Base-by-base conservation (phyloP, 1,140 invertebrate genomes). In the Brachionus angularis region DNA sequence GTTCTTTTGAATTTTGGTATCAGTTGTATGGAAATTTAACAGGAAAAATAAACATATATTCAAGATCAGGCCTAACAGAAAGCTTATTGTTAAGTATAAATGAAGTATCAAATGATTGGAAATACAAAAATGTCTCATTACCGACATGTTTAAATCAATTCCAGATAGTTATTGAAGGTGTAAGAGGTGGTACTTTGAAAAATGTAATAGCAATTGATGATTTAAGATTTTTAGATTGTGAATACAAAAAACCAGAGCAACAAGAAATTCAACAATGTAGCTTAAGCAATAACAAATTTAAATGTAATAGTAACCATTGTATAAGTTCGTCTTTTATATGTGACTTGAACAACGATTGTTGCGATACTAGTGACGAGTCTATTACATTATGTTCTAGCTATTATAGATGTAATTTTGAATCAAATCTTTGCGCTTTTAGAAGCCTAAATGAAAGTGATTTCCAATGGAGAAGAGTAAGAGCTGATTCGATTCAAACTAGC, bases 141-240 rank as follows among this genome's bases (percentile, higher is more conserved):
- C 77, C 77, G 27, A 39, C 69, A 8, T 79, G 78, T 74, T 71
- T 75, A 7, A 75, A 75, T 14, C 55, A 76, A 12, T 80, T 80
- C 71, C 75, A 77, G 71, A 70, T 79, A 5, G 74, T 77, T 3
- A 55, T 79, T 47, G 75, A 78, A 69, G 75, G 74, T 16, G 58
- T 77, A 0, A 72, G 73, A 42, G 77, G 78, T 10, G 36, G 53
- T 27, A 47, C 53, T 12, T 77, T 77, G 46, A 72, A 71, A 31
- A 75, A 76, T 34, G 76, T 74, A 16, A 75, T 78, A 27, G 79
- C 77, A 12, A 58, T 80, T 27, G 79, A 80, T 74, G 76, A 79
- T 52, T 75, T 79, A 18, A 62, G 31, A 50, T 78, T 77, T 47
- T 42, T 73, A 7, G 71, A 74, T 50, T 79, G 79, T 55, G 73